Percentiles rank a stretch among this genome's conserved stretches.
phyloP scores from a whole-genome alignment of 2,888 invertebrate genomes.

The Thalpophila matura region DNA sequence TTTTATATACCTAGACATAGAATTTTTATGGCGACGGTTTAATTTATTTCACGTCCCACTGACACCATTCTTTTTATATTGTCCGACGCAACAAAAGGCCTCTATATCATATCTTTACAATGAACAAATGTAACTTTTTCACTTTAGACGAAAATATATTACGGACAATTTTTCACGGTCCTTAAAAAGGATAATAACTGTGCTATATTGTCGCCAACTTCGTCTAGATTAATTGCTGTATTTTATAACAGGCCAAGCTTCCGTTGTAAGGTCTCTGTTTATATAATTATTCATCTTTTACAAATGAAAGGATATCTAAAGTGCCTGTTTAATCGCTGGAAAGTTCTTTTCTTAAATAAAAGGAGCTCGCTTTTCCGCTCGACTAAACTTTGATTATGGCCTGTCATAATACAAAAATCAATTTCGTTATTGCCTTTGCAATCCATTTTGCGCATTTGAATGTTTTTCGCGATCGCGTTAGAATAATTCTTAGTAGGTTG shows the following conservation, averaged over 20 bases:
- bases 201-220: slow-evolving; percentile 72
- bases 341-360: slow-evolving; percentile 40
- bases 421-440: slow-evolving; percentile 49
- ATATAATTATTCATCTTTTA: slow-evolving; percentile 61
- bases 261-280: slow-evolving; percentile 61
- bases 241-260: slow-evolving; percentile 67
- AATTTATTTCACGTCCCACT: slow-evolving; percentile 54
- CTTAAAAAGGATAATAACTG: slow-evolving; percentile 72
- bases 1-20: slow-evolving; percentile 36
- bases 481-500: too few relatives aligned
- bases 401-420: slow-evolving; percentile 58
- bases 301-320: slow-evolving; percentile 55
- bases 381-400: slow-evolving; percentile 49
- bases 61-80: slow-evolving; percentile 57
- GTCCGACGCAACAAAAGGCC: slow-evolving; percentile 48
- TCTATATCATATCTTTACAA: slow-evolving; percentile 55
- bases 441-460: slow-evolving; percentile 56
- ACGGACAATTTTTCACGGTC: slow-evolving; percentile 59
- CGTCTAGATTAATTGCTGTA: slow-evolving; percentile 74
- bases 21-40: slow-evolving; percentile 44
- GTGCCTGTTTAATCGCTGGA: slow-evolving; percentile 46
- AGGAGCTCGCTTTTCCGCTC: slow-evolving; percentile 40
- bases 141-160: slow-evolving; percentile 67
- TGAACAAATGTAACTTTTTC: slow-evolving; percentile 60
- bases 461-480: slow-evolving; percentile 17